Conservation (phyloP, 2,113 vertebrate species). For the Podarcis cretensis region DNA sequence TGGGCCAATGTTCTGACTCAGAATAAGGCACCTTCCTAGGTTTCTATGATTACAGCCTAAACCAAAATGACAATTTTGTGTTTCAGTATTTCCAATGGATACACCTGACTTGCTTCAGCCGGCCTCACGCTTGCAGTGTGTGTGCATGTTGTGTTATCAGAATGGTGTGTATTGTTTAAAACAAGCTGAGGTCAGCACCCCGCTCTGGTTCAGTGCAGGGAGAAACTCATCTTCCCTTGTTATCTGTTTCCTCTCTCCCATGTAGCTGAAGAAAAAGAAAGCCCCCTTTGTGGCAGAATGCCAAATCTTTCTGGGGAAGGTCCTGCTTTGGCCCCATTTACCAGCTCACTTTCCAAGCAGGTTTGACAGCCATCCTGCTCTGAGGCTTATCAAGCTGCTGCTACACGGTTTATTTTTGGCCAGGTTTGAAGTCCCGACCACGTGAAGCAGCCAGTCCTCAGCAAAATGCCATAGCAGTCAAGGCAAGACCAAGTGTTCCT, state of each 20-base stretch:
- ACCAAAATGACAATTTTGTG: background rate
- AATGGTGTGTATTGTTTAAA: background rate
- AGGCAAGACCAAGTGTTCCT: constrained; percentile 20
- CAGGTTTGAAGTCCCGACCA: constrained; percentile 9
- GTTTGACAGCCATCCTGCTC: background rate
- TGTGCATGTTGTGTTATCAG: background rate
- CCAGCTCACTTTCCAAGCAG: background rate
- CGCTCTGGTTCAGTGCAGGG: background rate
- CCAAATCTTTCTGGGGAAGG: background rate
- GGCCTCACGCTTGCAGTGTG: background rate
- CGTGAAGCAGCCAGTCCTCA: constrained; percentile 25
- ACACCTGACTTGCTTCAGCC: background rate
- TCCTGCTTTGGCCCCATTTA: background rate
- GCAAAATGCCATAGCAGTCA: constrained; percentile 61
- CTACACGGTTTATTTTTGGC: constrained; percentile 52
- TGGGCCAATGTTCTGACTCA: too few species aligned
- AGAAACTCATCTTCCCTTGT: background rate
- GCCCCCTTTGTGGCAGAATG: background rate
- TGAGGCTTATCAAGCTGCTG: background rate
- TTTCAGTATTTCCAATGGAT: background rate
- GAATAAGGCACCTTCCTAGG: too few species aligned
- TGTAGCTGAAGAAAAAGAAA: background rate
- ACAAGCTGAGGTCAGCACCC: background rate
- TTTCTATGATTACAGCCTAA: background rate
- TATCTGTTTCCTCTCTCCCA: background rate